Base-by-base conservation (phyloP, 2,888 invertebrate genomes). In the Andrena hattorfiana region DNA sequence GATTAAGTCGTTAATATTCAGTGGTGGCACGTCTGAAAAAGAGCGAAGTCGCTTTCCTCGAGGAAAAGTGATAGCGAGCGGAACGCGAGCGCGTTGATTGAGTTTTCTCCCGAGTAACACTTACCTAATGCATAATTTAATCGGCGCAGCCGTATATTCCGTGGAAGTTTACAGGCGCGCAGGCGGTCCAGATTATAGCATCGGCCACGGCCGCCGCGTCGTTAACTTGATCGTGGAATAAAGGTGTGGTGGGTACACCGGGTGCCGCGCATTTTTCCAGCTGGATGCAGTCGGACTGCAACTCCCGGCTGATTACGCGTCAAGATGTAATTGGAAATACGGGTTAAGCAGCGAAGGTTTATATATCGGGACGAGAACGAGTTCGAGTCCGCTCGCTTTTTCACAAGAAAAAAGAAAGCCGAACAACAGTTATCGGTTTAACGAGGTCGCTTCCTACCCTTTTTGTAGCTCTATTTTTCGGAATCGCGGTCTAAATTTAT, bases 321-420 rank as follows among this genome's bases (percentile, higher is more conserved):
- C 70, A 51, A 69, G 71, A 83, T 83, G 86, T 80, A 74, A 85
- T 85, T 85, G 83, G 75, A 76, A 56, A 85, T 85, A 79, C 70
- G 75, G 85, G 86, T 85, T 85, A 86, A 85, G 67, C 71, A 83
- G 73, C 68, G 80, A 77, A 86, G 67, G 79, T 85, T 83, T 79
- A 83, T 70, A 85, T 51, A 8, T 74, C 76, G 76, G 64, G 76
- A 32, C 70, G 6, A 42, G 86, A 85, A 85, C 83, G 69, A 85
- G 73, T 77, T 73, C 64, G 76, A 62, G 71, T 8, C 23, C 10
- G 51, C 72, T 69, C 35, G 79, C 35, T 59, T 77, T 86, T 72
- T 56, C 86, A 51, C 68, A 49, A 59, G 70, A 75, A 75, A 82
- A 23, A 85, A 76, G 59, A 70, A 56, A 59, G 59, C 35, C 71